phyloP scores from a whole-genome alignment of 2,113 vertebrate species.

The Motacilla alba region DNA sequence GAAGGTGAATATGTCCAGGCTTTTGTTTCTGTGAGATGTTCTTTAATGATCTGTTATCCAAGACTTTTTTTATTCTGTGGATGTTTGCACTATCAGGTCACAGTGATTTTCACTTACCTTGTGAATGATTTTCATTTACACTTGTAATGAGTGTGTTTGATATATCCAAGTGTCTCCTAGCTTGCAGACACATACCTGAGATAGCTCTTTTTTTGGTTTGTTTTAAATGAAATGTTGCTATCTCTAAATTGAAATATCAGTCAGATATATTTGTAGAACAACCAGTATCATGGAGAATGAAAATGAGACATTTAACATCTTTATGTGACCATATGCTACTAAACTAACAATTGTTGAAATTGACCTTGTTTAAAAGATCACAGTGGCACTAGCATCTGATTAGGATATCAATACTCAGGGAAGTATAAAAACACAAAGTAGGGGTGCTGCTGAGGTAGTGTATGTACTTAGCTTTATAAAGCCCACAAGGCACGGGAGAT shows the following conservation, averaged over 20 bases:
- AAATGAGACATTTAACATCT: not conserved
- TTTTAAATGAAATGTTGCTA: not conserved
- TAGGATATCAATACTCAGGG: not conserved
- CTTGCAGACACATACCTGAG: not conserved
- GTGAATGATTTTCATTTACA: not conserved
- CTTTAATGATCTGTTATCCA: not conserved
- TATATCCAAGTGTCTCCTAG: not conserved
- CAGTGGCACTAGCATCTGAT: not conserved
- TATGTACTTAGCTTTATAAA: not conserved
- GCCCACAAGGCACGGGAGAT: not conserved
- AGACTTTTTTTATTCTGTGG: not conserved
- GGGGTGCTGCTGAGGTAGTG: not conserved
- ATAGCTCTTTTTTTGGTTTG: not conserved
- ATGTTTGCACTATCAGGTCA: not conserved
- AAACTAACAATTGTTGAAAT: not conserved
- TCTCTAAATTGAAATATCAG: not conserved
- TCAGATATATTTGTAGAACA: not conserved
- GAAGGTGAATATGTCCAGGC: not conserved
- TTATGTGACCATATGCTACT: not conserved
- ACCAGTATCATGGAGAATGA: not conserved
- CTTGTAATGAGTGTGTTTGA: not conserved
- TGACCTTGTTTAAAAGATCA: not conserved
- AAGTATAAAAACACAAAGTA: not conserved
- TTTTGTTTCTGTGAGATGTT: not conserved
- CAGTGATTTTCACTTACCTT: not conserved